Percentiles rank a stretch among this genome's conserved stretches.
These are phyloP conservation scores for Acrocera orbiculus DNA, from an alignment of 2,888 invertebrate species.

Conservation along the genomic window DNA sequence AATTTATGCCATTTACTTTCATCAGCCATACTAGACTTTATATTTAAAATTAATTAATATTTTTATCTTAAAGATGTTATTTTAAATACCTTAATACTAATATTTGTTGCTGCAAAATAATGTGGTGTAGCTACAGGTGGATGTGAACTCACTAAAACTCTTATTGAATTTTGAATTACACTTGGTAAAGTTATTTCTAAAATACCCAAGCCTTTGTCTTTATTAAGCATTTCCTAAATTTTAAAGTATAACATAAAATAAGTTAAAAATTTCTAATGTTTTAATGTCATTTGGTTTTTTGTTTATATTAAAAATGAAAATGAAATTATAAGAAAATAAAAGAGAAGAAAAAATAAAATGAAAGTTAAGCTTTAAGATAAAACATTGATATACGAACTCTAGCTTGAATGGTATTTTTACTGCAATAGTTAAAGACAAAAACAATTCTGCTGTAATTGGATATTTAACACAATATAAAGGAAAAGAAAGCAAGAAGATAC, in stretches of 20 bases:
- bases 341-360: too few relatives aligned
- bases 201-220: constrained; percentile 29
- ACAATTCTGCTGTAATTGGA: too few relatives aligned
- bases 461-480: too few relatives aligned
- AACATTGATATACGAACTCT: too few relatives aligned
- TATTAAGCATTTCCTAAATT: constrained; percentile 23
- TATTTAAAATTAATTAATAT: neutral
- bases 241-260: neutral
- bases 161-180: constrained; percentile 46
- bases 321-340: too few relatives aligned
- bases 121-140: constrained; percentile 19
- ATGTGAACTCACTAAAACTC: constrained; percentile 38
- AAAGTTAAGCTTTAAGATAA: too few relatives aligned
- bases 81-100: constrained; percentile 20
- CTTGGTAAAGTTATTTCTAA: constrained; percentile 59
- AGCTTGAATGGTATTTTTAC: too few relatives aligned
- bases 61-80: neutral
- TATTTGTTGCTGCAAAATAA: constrained; percentile 25
- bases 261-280: too few relatives aligned
- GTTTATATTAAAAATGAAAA: too few relatives aligned
- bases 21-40: constrained; percentile 26
- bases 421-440: too few relatives aligned
- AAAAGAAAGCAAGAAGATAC: too few relatives aligned
- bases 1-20: constrained; percentile 48
- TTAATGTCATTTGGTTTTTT: too few relatives aligned